Evolutionary conservation across 2,113 vertebrate genomes (phyloP), one percentile per base, ranked within the genome.

Genomic region (Alligator mississippiensis): DNA sequence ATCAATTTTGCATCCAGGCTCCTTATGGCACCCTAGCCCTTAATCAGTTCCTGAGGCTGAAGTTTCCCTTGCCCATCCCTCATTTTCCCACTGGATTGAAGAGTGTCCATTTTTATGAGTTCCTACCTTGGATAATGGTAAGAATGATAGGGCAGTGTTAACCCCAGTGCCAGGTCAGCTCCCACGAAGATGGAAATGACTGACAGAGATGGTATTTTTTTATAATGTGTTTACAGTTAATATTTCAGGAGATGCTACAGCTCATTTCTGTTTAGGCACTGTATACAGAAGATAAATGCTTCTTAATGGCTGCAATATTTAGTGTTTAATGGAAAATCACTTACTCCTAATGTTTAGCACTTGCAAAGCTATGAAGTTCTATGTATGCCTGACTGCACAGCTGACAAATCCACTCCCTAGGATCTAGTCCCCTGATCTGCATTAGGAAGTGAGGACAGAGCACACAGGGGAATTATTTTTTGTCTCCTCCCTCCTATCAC

Each of bases 301-400:
- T 90, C 93, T 86, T 93, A 96, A 95, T 93, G 92, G 96, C 92
- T 66, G 90, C 88, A 93, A 87, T 96, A 93, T 95, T 96, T 91
- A 95, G 88, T 90, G 93, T 88, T 92, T 92, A 95, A 93, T 92
- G 93, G 94, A 91, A 92, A 97, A 95, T 80, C 88, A 84, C 94
- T 95, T 63, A 79, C 81, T 95, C 61, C 81, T 89, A 83, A 85
- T 19, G 87, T 91, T 91, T 82, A 82, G 93, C 75, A 89, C 85
- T 93, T 17, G 62, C 76, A 76, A 88, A 90, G 62, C 92, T 94
- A 72, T 21, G 24, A 83, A 86, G 87, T 85, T 91, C 2, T 3
- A 55, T 89, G 92, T 77, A 80, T 4, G 27, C 87, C 84, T 15
- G n/a, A 80, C 89, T 91, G 93, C 77, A 54, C 72, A 47, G 17